Base-by-base conservation (phyloP, 2,113 vertebrate species). In the Vidua chalybeata region DNA sequence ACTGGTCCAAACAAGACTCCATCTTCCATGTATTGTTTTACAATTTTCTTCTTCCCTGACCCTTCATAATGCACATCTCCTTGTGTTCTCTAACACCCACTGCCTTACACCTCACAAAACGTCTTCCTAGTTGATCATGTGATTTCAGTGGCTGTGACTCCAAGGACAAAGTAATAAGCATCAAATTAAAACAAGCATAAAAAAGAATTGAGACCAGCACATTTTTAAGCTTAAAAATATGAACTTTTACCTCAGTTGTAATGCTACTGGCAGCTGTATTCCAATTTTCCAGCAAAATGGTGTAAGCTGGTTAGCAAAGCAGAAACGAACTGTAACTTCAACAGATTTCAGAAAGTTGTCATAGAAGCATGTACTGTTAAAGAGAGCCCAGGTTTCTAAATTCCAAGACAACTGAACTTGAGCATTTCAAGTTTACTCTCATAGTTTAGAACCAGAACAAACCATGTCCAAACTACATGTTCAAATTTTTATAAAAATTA, bases 401-500 rank as follows among this genome's bases (percentile, higher is more conserved):
- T 77, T 63, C 71, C 75, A 88, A 73, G 75, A 21, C 84, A 95
- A 45, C 24, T 83, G 89, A 66, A 95, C 75, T 83, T 94, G 64
- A 81, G 96, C 93, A 61, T 68, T 54, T 62, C 55, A 96, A 95
- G 51, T 91, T 93, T 64, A 87, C 64, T 95, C 91, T 80, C 72
- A 86, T 22, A 77, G 80, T 91, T 97, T 72, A 96, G 94, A 96
- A 94, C 64, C 90, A 89, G 94, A 98, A 98, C 91, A 98, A 98
- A 98, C 78, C 97, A 98, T 98, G 93, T 97, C 94, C 97, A 74
- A 98, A 98, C 96, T 97, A 97, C 96, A 87, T 97, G 89, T 93
- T 97, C 86, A 94, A 94, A 96, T 96, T 97, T 97, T 98, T 97
- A 97, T 97, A 98, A 98, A 98, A 98, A 97, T 97, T 98, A 98